phyloP scores from a whole-genome alignment of 2,113 vertebrate genomes.

The Eubucco bourcierii region DNA sequence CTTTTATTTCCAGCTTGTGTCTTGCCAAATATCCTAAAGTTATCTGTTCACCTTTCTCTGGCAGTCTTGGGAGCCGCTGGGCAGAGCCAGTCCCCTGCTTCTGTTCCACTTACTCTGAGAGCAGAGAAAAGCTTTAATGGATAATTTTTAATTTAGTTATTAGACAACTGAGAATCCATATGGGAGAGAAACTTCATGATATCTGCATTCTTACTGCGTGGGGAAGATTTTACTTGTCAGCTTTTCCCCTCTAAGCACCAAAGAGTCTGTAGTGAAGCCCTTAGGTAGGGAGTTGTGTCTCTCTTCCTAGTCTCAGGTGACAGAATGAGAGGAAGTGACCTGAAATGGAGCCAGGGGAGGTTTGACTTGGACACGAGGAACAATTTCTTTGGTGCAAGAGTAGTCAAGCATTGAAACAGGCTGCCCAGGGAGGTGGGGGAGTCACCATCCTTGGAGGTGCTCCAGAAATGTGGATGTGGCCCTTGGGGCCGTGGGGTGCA shows the following conservation, averaged over 20 bases:
- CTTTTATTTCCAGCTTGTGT: not conserved
- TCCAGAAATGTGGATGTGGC: no score
- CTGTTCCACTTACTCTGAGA: not conserved
- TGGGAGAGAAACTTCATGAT: not conserved
- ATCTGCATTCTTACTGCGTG: fast-evolving
- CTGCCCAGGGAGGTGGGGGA: no score
- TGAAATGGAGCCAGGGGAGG: no score
- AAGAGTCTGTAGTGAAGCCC: not conserved
- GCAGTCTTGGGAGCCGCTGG: not conserved
- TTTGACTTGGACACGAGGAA: no score
- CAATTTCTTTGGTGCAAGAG: no score
- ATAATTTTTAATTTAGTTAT: not conserved
- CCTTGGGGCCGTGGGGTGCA: no score
- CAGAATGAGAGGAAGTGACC: no score
- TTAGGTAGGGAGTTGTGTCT: not conserved
- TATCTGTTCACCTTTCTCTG: not conserved
- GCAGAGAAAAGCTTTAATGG: not conserved
- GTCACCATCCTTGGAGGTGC: no score
- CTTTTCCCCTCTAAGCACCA: not conserved
- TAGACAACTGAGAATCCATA: not conserved
- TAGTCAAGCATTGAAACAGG: no score
- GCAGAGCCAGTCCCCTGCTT: not conserved
- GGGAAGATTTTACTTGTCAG: not conserved
- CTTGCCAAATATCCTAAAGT: conserved; percentile 4
- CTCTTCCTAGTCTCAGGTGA: no score